Evolutionary conservation across 2,113 vertebrate genomes (phyloP).

Genomic region (Microtus pennsylvanicus): DNA sequence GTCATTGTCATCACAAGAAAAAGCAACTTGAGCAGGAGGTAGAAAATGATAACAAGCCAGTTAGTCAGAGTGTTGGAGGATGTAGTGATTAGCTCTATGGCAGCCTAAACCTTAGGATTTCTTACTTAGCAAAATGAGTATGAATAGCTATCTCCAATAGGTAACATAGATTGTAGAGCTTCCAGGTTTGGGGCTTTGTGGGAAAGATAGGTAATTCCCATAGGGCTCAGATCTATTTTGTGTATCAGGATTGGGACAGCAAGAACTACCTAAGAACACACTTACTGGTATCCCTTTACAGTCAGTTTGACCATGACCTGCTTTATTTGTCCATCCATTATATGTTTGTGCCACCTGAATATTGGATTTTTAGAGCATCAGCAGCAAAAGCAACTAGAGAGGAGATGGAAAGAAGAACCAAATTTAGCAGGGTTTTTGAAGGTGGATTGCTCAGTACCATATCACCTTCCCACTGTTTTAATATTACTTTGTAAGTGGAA

Average conservation of each 20-base stretch:
- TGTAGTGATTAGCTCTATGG: rapidly evolving
- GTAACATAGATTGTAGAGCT: too few relatives aligned
- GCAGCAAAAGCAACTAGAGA: background rate
- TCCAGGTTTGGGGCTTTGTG: rapidly evolving
- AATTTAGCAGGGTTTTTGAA: background rate
- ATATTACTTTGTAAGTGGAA: background rate
- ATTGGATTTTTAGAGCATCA: rapidly evolving
- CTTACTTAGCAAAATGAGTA: background rate
- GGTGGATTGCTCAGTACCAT: background rate
- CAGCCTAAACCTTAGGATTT: background rate
- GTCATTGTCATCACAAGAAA: conserved; percentile 83
- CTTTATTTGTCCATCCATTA: background rate
- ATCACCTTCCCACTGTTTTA: background rate
- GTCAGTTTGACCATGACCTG: background rate
- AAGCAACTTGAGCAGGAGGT: conserved; percentile 49
- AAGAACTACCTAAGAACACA: background rate
- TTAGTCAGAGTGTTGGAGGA: background rate
- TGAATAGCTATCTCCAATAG: rapidly evolving
- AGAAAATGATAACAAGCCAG: background rate
- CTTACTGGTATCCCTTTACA: background rate
- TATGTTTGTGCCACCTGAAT: rapidly evolving
- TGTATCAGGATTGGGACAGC: background rate
- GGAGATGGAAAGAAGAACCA: too few relatives aligned
- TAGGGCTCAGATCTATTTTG: background rate
- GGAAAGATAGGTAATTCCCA: rapidly evolving